Conservation (phyloP, 2,797 vertebrate species). For the Coendou prehensilis region DNA sequence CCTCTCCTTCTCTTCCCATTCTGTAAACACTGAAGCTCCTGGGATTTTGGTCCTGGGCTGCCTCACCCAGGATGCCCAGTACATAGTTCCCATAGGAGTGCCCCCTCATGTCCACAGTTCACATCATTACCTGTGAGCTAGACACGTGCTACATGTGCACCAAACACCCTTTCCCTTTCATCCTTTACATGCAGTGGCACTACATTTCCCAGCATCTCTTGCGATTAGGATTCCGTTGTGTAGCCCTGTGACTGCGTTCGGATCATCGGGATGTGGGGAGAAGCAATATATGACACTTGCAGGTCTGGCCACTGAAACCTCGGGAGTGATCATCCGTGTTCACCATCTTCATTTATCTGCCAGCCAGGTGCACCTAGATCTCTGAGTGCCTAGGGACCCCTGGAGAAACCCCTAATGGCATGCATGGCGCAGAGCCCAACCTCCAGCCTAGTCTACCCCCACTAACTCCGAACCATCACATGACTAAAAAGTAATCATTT, state of each 20-base stretch:
- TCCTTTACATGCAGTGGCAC: not conserved
- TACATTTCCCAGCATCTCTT: not conserved
- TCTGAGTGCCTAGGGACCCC: not conserved
- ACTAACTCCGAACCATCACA: not conserved
- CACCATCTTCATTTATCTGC: not conserved
- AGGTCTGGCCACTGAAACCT: not conserved
- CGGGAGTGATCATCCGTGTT: not conserved
- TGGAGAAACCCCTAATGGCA: not conserved
- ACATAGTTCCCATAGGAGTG: not conserved
- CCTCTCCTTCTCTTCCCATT: not conserved
- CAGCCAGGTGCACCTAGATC: not conserved
- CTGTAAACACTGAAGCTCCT: not conserved
- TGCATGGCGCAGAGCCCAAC: not conserved
- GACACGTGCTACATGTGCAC: not conserved
- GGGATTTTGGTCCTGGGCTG: not conserved
- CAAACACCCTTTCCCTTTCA: not conserved
- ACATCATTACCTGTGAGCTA: not conserved
- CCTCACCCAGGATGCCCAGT: not conserved
- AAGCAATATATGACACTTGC: not conserved
- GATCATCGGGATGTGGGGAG: not conserved
- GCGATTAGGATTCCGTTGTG: not conserved
- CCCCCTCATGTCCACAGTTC: not conserved
- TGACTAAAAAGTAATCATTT: constrained; percentile 48
- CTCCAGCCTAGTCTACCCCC: not conserved
- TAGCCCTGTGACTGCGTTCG: not conserved